phyloP scores from a whole-genome alignment of 2,113 vertebrate species.

The Syrrhaptes paradoxus region DNA sequence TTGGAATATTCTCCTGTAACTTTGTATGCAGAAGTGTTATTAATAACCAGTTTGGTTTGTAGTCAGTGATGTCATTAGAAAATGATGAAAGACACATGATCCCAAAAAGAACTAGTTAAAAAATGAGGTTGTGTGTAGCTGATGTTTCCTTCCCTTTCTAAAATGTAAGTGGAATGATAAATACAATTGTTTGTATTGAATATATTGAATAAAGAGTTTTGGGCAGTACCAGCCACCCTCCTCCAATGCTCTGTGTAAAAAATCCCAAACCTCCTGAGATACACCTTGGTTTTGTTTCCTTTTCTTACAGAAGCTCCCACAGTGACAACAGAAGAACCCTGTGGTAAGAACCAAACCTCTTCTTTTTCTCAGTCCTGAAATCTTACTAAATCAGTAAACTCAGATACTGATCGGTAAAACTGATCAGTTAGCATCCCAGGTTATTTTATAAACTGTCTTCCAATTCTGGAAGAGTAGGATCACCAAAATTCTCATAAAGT shows the following conservation, averaged over 20 bases:
- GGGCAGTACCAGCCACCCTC: neutral
- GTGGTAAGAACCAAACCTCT: conserved; percentile 37
- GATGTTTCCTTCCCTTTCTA: neutral
- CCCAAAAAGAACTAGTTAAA: neutral
- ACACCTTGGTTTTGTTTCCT: neutral
- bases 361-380: neutral
- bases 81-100: neutral
- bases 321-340: neutral
- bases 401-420: neutral
- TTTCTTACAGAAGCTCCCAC: neutral
- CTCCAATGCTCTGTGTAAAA: neutral
- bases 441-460: neutral
- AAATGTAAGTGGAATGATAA: neutral
- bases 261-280: neutral
- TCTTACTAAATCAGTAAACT: neutral
- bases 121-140: neutral
- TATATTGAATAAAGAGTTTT: neutral
- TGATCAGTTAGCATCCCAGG: neutral
- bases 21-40: neutral
- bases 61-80: neutral
- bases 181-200: neutral
- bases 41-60: neutral
- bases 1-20: neutral
- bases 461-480: neutral
- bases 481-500: neutral